These are phyloP conservation scores for Noctua janthe DNA, from an alignment of 2,888 invertebrate genomes.

Conservation along the genomic window DNA sequence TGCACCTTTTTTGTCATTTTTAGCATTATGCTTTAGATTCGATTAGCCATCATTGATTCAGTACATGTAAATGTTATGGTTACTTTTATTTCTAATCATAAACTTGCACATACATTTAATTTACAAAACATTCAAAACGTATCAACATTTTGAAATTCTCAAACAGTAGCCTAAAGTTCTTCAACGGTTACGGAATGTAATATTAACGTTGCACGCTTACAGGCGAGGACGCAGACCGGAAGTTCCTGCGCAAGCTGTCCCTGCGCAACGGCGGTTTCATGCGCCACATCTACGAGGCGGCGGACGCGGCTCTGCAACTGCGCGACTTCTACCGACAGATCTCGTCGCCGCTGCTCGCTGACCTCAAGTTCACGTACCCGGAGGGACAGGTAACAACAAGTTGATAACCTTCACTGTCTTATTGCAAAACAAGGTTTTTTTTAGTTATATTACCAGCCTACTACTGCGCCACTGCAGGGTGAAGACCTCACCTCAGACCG, in stretches of 20 bases:
- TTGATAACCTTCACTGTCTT: not conserved
- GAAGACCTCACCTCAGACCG: no score
- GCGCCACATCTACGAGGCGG: conserved; percentile 93
- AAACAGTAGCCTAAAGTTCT: not conserved
- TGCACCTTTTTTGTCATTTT: no score
- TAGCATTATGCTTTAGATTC: no score
- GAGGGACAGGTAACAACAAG: conserved; percentile 83
- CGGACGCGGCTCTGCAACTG: conserved; percentile 92
- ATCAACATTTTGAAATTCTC: not conserved
- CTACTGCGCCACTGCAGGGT: no score
- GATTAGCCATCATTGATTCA: not conserved
- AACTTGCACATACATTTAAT: not conserved
- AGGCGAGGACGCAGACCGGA: conserved; percentile 92
- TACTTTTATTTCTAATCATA: not conserved
- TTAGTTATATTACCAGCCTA: not conserved
- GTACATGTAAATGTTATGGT: not conserved
- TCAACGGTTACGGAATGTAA: not conserved
- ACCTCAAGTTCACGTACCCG: conserved; percentile 92
- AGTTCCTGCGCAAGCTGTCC: conserved; percentile 92
- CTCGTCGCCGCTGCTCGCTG: conserved; percentile 92
- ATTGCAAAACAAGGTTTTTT: not conserved
- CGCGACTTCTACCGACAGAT: conserved; percentile 92
- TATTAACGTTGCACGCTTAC: not conserved
- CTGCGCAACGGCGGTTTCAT: conserved; percentile 92
- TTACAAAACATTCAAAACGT: not conserved